These are phyloP conservation scores for Eulemur macaco DNA, from an alignment of 2,113 vertebrate genomes.

Conservation along the genomic window DNA sequence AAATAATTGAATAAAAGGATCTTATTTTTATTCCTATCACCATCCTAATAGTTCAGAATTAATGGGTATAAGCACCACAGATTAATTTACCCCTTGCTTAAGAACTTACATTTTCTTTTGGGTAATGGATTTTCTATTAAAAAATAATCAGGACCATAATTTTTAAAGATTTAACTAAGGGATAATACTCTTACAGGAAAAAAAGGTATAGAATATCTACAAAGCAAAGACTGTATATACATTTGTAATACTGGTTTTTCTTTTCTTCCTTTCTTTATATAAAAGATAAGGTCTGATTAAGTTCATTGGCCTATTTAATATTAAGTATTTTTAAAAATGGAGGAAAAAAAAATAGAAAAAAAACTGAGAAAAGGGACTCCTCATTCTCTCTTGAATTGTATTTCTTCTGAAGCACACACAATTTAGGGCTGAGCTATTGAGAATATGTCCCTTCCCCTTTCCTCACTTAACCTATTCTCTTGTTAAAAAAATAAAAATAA, in stretches of 20 bases:
- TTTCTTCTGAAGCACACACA: neutral
- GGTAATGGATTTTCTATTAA: neutral
- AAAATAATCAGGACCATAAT: neutral
- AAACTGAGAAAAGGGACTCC: neutral
- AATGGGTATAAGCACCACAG: neutral
- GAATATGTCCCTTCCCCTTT: neutral
- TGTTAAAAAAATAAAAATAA: neutral
- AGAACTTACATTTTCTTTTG: constrained; percentile 32
- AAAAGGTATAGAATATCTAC: neutral
- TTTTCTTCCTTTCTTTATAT: neutral
- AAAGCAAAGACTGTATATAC: neutral
- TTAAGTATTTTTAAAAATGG: neutral
- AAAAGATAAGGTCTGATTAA: neutral
- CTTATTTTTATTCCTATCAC: neutral
- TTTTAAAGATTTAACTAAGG: neutral
- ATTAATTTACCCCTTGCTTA: neutral
- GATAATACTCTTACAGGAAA: neutral
- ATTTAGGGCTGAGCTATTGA: neutral
- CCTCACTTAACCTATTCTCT: neutral
- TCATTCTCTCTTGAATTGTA: neutral
- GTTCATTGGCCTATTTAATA: neutral
- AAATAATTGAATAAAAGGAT: neutral
- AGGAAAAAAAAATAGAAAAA: neutral
- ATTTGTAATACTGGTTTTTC: neutral
- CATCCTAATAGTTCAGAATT: neutral